Conservation (phyloP, 2,113 vertebrate species). For the Lycocorax pyrrhopterus region DNA sequence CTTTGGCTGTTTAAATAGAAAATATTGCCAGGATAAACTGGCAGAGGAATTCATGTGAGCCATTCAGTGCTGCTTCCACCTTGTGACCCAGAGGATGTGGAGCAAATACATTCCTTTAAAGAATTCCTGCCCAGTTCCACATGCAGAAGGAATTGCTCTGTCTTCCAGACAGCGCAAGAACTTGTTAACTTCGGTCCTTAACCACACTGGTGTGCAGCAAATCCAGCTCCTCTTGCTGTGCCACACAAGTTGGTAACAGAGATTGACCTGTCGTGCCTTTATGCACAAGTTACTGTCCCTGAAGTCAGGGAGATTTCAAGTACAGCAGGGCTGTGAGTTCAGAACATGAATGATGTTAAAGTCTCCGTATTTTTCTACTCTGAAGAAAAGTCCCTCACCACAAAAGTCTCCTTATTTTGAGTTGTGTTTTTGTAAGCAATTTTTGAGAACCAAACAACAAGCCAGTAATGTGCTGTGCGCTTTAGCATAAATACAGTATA, state of each 20-base stretch:
- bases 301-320: neutral
- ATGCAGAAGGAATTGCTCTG: neutral
- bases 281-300: neutral
- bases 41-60: neutral
- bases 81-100: neutral
- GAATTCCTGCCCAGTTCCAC: neutral
- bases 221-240: neutral
- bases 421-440: neutral
- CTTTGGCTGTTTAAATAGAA: neutral
- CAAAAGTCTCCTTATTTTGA: neutral
- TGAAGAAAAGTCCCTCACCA: neutral
- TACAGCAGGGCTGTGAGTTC: neutral
- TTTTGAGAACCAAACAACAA: neutral
- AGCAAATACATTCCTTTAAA: neutral
- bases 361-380: neutral
- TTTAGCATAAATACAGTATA: slow-evolving; percentile 29
- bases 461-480: neutral
- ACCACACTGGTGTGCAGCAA: neutral
- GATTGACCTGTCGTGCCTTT: neutral
- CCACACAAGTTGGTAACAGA: neutral
- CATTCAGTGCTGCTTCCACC: neutral
- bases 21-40: neutral
- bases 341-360: neutral
- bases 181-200: fast-evolving
- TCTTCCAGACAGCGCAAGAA: neutral